Conservation (phyloP, 2,888 invertebrate species). For the Leptopilina myrica region DNA sequence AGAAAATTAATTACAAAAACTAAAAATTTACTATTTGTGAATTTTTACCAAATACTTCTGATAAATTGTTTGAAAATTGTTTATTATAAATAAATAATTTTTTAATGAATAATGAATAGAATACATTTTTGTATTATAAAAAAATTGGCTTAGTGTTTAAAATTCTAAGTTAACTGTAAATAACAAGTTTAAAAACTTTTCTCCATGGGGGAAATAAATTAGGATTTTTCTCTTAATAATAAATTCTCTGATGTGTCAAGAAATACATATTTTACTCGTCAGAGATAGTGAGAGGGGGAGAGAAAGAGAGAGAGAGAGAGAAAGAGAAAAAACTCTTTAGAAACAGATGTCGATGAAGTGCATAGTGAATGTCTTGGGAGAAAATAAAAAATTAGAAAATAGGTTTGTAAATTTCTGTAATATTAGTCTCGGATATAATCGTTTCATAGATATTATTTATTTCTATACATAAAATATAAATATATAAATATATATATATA, state of each 20-base stretch:
- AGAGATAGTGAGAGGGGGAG: no score
- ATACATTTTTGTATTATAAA: no score
- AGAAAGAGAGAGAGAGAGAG: background rate
- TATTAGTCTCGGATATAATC: slow-evolving; percentile 54
- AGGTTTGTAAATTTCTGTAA: slow-evolving; percentile 61
- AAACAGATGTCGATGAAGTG: background rate
- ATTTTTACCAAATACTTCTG: no score
- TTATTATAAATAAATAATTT: no score
- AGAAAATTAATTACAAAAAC: no score
- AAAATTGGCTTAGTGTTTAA: no score
- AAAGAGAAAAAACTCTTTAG: background rate
- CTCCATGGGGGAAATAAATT: no score
- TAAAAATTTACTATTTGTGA: no score
- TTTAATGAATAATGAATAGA: no score
- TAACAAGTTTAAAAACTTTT: no score
- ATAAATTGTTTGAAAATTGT: no score
- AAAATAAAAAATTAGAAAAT: slow-evolving; percentile 38
- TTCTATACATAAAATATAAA: slow-evolving; percentile 49
- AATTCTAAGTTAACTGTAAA: no score
- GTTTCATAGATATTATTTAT: slow-evolving; percentile 64
- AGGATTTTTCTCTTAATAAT: background rate
- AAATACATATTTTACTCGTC: background rate
- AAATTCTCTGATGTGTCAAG: slow-evolving; percentile 5
- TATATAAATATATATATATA: slow-evolving; percentile 38
- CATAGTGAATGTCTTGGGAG: background rate